Percentiles rank a stretch among this genome's conserved stretches.
These are phyloP conservation scores for Ryuthela nishihirai DNA, from an alignment of 2,888 invertebrate genomes.

Conservation along the genomic window DNA sequence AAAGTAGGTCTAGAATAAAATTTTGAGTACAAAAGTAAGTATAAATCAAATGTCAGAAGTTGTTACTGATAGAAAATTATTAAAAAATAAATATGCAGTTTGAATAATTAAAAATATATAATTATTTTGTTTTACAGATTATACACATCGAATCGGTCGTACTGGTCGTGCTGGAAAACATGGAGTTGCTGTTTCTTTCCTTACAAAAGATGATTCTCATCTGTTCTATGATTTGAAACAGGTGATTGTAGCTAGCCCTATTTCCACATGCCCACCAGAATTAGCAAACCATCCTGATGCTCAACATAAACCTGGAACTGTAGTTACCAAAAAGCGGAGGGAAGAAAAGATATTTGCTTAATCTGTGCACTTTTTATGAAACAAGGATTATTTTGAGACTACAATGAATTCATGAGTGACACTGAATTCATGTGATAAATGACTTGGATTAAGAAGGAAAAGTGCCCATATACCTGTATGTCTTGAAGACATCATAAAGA, in stretches of 20 bases:
- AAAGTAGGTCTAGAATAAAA: no score
- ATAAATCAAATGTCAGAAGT: slow-evolving; percentile 3
- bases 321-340: slow-evolving; percentile 79
- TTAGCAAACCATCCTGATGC: slow-evolving; percentile 97
- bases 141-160: slow-evolving; percentile 97
- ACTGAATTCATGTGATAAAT: no score
- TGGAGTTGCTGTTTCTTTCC: slow-evolving; percentile 92
- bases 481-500: no score
- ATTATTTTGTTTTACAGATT: slow-evolving; percentile 59
- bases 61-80: not conserved
- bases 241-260: slow-evolving; percentile 79
- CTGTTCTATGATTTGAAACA: slow-evolving; percentile 98
- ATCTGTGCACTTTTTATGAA: not conserved
- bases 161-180: slow-evolving; percentile 98
- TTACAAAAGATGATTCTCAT: slow-evolving; percentile 92
- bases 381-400: no score
- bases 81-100: not conserved
- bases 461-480: no score
- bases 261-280: slow-evolving; percentile 92
- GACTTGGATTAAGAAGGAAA: no score
- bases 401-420: no score
- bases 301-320: slow-evolving; percentile 93
- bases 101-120: not conserved
- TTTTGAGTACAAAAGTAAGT: no score
- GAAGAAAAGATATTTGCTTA: slow-evolving; percentile 95